Evolutionary conservation across 2,113 vertebrate species (phyloP).

Genomic region (Chloropsis cyanopogon): DNA sequence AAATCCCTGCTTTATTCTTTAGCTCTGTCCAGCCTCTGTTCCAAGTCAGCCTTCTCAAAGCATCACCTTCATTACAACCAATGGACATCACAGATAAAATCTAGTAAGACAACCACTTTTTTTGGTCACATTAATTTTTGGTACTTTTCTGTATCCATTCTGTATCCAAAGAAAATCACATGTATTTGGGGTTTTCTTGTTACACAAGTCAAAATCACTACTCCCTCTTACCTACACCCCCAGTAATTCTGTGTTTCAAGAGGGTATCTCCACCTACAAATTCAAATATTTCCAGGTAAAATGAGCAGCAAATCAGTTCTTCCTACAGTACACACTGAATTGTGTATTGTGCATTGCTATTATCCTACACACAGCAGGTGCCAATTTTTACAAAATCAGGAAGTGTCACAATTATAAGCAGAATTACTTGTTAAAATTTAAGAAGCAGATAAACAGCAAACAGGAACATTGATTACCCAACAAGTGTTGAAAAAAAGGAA

Average conservation of each 20-base stretch:
- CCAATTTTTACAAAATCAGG: slow-evolving; percentile 60
- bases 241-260: slow-evolving; percentile 2
- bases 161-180: not conserved
- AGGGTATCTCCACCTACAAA: slow-evolving; percentile 34
- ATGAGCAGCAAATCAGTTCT: slow-evolving; percentile 69
- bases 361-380: slow-evolving; percentile 67
- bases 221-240: not conserved
- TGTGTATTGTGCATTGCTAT: not conserved
- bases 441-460: slow-evolving; percentile 72
- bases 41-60: not conserved
- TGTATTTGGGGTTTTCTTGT: not conserved
- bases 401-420: slow-evolving; percentile 69
- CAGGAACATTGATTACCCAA: slow-evolving; percentile 66
- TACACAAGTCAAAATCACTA: not conserved
- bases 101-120: not conserved
- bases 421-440: slow-evolving; percentile 68
- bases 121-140: not conserved
- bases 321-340: slow-evolving; percentile 53
- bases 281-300: slow-evolving; percentile 68
- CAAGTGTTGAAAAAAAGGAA: slow-evolving; percentile 17
- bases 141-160: not conserved
- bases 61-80: not conserved
- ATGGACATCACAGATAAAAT: not conserved
- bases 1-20: not conserved
- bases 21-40: not conserved